Percentiles rank a stretch among this genome's conserved stretches.
These are phyloP conservation scores for Solenodon paradoxus DNA, from an alignment of 2,113 vertebrate species.

Conservation along the genomic window DNA sequence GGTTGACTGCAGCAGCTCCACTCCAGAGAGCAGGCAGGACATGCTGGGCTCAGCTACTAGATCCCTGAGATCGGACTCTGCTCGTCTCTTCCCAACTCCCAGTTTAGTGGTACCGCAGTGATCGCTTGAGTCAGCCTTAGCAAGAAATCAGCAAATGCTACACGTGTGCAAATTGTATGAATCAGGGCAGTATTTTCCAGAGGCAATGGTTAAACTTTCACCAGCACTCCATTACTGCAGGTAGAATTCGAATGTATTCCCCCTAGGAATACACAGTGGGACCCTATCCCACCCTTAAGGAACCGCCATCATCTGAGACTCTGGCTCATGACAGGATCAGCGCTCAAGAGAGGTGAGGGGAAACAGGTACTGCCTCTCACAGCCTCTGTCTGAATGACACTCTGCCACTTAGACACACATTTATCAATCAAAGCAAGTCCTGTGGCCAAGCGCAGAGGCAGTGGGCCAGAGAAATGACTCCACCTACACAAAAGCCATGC, in stretches of 20 bases:
- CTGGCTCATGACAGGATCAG: neutral
- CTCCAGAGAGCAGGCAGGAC: neutral
- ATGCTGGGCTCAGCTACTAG: neutral
- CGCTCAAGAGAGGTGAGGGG: neutral
- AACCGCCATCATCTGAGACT: neutral
- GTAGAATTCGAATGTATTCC: neutral
- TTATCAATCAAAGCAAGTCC: neutral
- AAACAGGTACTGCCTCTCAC: neutral
- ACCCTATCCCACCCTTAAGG: neutral
- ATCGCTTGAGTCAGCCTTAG: neutral
- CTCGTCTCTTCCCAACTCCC: neutral
- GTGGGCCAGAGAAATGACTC: neutral
- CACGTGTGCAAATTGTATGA: neutral
- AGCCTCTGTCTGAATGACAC: neutral
- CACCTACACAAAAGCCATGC: neutral
- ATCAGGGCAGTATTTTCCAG: neutral
- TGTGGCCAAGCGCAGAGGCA: neutral
- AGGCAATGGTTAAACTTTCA: neutral
- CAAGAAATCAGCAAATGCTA: neutral
- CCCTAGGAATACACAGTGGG: too few relatives aligned
- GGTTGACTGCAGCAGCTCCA: neutral
- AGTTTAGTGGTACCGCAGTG: accelerated
- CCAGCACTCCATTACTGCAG: neutral
- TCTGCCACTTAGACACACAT: too few relatives aligned
- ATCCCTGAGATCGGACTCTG: neutral